Percentiles rank a stretch among this genome's conserved stretches.
Evolutionary conservation across 2,797 vertebrate species (phyloP).

Genomic region (Hylomyscus alleni): DNA sequence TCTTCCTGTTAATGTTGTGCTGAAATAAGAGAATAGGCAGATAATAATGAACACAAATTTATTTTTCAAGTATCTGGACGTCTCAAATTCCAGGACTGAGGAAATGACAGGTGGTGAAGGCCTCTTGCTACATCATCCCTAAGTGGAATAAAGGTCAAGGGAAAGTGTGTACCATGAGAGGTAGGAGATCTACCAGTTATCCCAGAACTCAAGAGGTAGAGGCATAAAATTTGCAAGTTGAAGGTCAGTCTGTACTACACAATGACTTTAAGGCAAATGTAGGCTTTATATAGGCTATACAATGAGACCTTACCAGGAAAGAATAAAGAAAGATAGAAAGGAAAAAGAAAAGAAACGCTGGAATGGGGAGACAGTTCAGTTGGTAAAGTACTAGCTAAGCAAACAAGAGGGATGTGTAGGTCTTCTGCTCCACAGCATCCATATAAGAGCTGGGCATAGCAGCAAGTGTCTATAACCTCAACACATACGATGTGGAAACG

Average conservation of each 20-base stretch:
- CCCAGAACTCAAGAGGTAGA: not conserved
- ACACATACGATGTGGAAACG: too few species aligned
- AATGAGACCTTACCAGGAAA: not conserved
- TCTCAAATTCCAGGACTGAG: not conserved
- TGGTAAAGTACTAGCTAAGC: not conserved
- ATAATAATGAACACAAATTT: not conserved
- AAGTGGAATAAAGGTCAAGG: not conserved
- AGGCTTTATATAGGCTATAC: not conserved
- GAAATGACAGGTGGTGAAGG: not conserved
- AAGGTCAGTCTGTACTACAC: too few species aligned
- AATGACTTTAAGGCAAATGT: not conserved
- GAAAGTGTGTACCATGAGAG: not conserved
- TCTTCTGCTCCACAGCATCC: not conserved
- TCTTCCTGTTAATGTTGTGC: not conserved
- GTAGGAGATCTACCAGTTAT: not conserved
- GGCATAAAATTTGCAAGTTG: not conserved
- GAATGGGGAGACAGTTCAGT: not conserved
- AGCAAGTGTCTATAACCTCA: not conserved
- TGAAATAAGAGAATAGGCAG: not conserved
- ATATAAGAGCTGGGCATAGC: not conserved
- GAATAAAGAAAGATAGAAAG: not conserved
- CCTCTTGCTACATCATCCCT: not conserved
- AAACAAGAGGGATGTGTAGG: not conserved
- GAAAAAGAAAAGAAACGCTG: not conserved
- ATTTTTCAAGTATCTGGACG: not conserved